phyloP scores from a whole-genome alignment of 2,888 invertebrate genomes.

The Nipponacmea schrenckii region DNA sequence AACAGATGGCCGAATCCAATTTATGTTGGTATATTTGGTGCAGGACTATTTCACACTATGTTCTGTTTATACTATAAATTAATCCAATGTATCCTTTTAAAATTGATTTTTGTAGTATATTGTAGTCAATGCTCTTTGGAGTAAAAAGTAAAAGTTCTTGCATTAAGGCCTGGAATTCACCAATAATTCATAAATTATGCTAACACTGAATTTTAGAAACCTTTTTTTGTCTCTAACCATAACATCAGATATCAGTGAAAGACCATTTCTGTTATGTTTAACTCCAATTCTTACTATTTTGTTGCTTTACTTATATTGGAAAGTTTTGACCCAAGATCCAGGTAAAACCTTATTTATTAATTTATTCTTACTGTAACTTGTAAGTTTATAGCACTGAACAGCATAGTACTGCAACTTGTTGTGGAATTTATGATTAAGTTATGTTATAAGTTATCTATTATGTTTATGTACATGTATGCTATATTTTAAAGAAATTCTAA shows the following conservation, averaged over 20 bases:
- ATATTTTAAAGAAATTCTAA: too few relatives aligned
- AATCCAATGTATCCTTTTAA: constrained; percentile 52
- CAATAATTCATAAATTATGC: too few relatives aligned
- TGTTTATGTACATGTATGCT: too few relatives aligned
- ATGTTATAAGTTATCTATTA: too few relatives aligned
- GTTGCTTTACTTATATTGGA: constrained; percentile 45
- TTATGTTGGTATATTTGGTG: constrained; percentile 60
- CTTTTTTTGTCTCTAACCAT: constrained; percentile 9
- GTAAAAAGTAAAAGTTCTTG: too few relatives aligned
- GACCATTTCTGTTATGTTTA: constrained; percentile 22
- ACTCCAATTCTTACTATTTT: constrained; percentile 30
- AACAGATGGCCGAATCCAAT: constrained; percentile 64
- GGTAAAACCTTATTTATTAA: constrained; percentile 41
- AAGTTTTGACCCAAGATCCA: constrained; percentile 52
- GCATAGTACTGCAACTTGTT: too few relatives aligned
- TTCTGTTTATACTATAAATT: constrained; percentile 42
- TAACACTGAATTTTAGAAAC: too few relatives aligned
- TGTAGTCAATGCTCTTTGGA: too few relatives aligned
- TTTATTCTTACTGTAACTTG: too few relatives aligned
- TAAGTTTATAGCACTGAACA: too few relatives aligned
- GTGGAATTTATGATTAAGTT: too few relatives aligned
- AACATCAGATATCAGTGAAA: constrained; percentile 24
- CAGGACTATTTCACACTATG: constrained; percentile 58
- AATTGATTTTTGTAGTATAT: neutral
- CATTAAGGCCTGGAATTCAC: too few relatives aligned